Conservation (phyloP, 2,797 vertebrate species). For the Alfaro cultratus region DNA sequence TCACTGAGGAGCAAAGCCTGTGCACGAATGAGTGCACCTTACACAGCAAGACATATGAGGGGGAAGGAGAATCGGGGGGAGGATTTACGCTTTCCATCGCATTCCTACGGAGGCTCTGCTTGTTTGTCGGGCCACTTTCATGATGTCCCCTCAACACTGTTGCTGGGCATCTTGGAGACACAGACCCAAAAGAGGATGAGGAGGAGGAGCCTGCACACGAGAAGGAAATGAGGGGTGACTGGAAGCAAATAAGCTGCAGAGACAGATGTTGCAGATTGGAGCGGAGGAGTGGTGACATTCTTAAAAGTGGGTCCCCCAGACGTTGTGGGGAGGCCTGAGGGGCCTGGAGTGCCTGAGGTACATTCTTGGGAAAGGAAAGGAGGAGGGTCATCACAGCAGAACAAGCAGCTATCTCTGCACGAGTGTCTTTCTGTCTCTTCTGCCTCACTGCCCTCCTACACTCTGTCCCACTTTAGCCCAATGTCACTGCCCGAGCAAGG, state of each 20-base stretch:
- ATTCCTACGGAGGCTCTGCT: slow-evolving; percentile 36
- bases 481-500: slow-evolving; percentile 79
- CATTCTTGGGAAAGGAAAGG: slow-evolving; percentile 26
- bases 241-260: slow-evolving; percentile 65
- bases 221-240: slow-evolving; percentile 59
- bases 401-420: slow-evolving; percentile 57
- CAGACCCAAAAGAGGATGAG: slow-evolving; percentile 72
- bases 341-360: slow-evolving; percentile 63
- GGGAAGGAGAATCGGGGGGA: slow-evolving; percentile 10
- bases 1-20: slow-evolving; percentile 64
- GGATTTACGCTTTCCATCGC: slow-evolving; percentile 26
- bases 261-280: slow-evolving; percentile 75
- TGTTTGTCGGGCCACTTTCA: slow-evolving; percentile 48
- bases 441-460: slow-evolving; percentile 77
- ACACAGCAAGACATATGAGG: slow-evolving; percentile 53
- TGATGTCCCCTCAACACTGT: slow-evolving; percentile 68
- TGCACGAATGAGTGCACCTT: slow-evolving; percentile 64
- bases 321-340: slow-evolving; percentile 61
- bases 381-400: slow-evolving; percentile 39
- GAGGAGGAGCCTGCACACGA: slow-evolving; percentile 57
- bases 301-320: slow-evolving; percentile 71
- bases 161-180: slow-evolving; percentile 77
- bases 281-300: slow-evolving; percentile 71
- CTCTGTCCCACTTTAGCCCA: slow-evolving; percentile 84
- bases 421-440: slow-evolving; percentile 78